Base-by-base conservation (phyloP, 2,888 invertebrate genomes). In the Melieria crassipennis region DNA sequence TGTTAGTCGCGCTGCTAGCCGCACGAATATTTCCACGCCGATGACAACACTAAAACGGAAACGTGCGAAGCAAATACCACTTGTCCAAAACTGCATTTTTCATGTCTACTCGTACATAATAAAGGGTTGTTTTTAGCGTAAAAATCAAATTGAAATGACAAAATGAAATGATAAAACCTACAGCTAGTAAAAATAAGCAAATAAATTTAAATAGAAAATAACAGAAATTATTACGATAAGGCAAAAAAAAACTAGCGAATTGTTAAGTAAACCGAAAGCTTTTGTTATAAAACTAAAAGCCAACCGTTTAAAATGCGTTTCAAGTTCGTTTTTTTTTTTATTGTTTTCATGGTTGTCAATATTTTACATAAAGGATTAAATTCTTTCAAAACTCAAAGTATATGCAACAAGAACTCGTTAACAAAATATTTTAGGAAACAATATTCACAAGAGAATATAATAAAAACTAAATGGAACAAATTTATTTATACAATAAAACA, bases 61-160 rank as follows among this genome's bases (percentile, higher is more conserved):
- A 57, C 30, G 48, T 58, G 50, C 16, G n/a, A 42, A 60, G n/a
- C 48, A 60, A 64, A 52, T 55, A 68, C 64, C 70, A 68, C 78
- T 81, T 81, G 81, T 82, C 82, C 82, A 81, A 82, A 79, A 81
- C 79, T 81, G 79, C 82, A 81, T 81, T 81, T 81, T 80, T 76
- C 77, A 82, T 77, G 79, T 82, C 81, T 81, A 82, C 80, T 81
- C 81, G 67, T 67, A 67, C 69, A 63, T 81, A 81, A 81, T 80
- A 80, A 82, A 79, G 81, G 81, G 81, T 81, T 82, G 81, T 81
- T 82, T 79, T 79, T 73, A 80, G 81, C 77, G 75, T 77, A 80
- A 78, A 78, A 75, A 80, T 80, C 77, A 80, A 67, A 79, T 30
- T 58, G 13, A 70, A 71, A 71, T 56, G 60, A 50, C 57, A 72